Base-by-base conservation (phyloP, 1,140 invertebrate genomes). In the Ooceraea biroi region DNA sequence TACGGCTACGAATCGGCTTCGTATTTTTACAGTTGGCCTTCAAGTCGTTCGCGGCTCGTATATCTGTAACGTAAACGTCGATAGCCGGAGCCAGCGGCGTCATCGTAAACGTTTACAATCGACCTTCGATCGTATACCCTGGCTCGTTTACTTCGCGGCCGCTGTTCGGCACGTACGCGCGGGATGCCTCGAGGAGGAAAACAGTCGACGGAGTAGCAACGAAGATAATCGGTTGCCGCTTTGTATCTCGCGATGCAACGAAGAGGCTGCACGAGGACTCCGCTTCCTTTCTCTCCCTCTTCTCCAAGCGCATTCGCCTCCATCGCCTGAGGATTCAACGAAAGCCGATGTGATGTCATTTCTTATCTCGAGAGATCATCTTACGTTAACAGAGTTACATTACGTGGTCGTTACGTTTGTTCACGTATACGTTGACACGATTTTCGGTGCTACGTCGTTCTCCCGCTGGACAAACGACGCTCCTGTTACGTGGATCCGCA, bases 21-120 rank as follows among this genome's bases (percentile, higher is more conserved):
- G 25, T 68, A 85, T 60, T 82, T 74, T 85, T 85, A 61, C 36
- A 57, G 36, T 50, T 46, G 50, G 36, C 68, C 44, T 50, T 48
- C 46, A 25, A 55, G 65, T 78, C 61, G 61, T 66, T 74, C 50
- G 57, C 68, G 46, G 76, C 25, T 71, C 71, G 57, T 48, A 48
- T 52, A 77, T 85, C 55, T 50, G 58, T 46, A 82, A 82, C 71
- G 46, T 82, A 82, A 72, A 82, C 58, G 22, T 50, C 52, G 85
- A 72, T 86, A 78, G 55, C 48, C 22, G 46, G 52, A 52, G 30
- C 48, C 41, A 36, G 25, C 55, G 25, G 22, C 73, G 25, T 46
- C 60, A 50, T 74, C 52, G 19, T 72, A 74, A 82, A 80, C 66
- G 66, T 73, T 86, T 82, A 85, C 76, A 72, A 63, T 58, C 52